Conservation (phyloP, 2,113 vertebrate species). For the Martes martes region DNA sequence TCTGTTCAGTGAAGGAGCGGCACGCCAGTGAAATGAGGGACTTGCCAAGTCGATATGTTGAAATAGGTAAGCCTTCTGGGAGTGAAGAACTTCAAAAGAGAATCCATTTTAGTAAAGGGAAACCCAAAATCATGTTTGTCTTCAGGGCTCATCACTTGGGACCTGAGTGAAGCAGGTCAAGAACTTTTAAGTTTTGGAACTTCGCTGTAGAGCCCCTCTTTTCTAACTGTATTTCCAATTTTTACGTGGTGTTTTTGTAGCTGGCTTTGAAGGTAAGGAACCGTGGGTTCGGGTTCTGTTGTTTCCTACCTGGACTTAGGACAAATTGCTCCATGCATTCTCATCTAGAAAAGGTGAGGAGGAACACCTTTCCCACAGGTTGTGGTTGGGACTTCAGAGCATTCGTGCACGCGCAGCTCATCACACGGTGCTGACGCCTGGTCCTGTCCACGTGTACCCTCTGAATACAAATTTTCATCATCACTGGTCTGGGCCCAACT, state of each 20-base stretch:
- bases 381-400: background rate
- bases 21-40: constrained; percentile 95
- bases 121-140: background rate
- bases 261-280: background rate
- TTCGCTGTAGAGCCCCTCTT: background rate
- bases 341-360: background rate
- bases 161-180: background rate
- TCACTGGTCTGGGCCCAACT: background rate
- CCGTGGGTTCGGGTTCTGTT: background rate
- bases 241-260: background rate
- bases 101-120: background rate
- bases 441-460: background rate
- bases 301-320: background rate
- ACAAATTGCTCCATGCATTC: background rate
- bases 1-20: constrained; percentile 95
- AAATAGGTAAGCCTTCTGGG: constrained; percentile 89
- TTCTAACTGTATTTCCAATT: background rate
- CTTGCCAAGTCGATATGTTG: constrained; percentile 96
- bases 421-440: background rate
- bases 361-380: background rate
- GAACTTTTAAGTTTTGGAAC: background rate
- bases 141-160: background rate
- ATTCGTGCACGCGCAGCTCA: rapidly evolving
- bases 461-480: background rate
- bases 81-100: background rate